phyloP scores from a whole-genome alignment of 2,113 vertebrate species.

The Tachycineta bicolor region DNA sequence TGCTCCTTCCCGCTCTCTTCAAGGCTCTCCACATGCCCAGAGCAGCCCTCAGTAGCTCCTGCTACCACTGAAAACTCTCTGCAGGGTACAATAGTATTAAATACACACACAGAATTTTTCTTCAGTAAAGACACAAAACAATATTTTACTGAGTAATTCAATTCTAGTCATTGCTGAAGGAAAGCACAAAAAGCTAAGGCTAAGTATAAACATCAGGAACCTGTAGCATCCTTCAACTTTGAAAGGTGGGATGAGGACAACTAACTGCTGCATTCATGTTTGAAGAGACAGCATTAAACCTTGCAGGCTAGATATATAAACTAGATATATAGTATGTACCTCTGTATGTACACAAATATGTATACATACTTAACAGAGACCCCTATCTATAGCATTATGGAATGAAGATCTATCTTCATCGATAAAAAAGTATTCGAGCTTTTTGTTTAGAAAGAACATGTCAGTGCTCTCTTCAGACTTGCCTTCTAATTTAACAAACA shows the following conservation, averaged over 20 bases:
- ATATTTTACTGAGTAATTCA: not conserved
- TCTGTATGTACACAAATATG: not conserved
- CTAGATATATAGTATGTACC: not conserved
- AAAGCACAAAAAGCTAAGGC: not conserved
- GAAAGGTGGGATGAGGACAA: not conserved
- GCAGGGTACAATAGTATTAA: not conserved
- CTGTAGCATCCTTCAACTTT: not conserved
- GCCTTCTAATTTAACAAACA: not conserved
- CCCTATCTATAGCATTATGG: not conserved
- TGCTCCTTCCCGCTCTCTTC: not conserved
- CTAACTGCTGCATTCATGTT: not conserved
- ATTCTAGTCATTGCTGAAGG: not conserved
- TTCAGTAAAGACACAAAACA: not conserved
- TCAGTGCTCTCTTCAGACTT: not conserved
- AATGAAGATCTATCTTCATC: not conserved
- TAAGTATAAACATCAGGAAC: not conserved
- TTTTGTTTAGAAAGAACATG: not conserved
- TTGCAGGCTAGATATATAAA: not conserved
- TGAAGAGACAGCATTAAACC: not conserved
- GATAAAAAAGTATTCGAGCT: not conserved
- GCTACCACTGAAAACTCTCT: not conserved
- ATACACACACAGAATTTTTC: not conserved
- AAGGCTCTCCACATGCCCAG: not conserved
- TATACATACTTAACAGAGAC: not conserved
- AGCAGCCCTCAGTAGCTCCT: not conserved